Evolutionary conservation across 2,888 invertebrate species (phyloP).

Genomic region (Amphipyra tragopoginis): DNA sequence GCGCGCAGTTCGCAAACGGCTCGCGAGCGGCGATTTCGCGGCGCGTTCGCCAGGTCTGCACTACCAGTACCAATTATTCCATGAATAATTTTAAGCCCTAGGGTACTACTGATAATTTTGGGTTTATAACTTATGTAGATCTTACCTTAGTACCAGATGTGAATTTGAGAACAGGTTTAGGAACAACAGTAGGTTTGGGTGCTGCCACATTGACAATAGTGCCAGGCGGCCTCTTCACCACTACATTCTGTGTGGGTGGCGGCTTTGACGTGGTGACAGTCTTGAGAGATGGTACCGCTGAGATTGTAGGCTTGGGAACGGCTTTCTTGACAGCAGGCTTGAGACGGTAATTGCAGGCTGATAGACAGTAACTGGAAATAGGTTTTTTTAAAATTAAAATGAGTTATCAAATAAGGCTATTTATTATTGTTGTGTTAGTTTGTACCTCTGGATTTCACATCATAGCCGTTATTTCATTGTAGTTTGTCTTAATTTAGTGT

Average conservation of each 20-base stretch:
- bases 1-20: no score
- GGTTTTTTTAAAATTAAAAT: not conserved
- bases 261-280: constrained; percentile 83
- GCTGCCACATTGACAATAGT: constrained; percentile 89
- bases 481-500: no score
- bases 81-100: no score
- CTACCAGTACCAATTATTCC: no score
- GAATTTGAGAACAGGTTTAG: constrained; percentile 94
- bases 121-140: not conserved
- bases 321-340: constrained; percentile 89
- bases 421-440: no score
- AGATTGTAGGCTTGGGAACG: constrained; percentile 70
- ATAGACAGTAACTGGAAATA: constrained; percentile 93
- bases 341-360: constrained; percentile 94
- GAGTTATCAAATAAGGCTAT: not conserved
- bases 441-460: no score
- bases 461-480: no score
- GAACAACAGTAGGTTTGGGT: constrained; percentile 92
- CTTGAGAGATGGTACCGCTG: constrained; percentile 73
- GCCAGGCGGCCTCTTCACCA: constrained; percentile 82
- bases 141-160: constrained; percentile 88
- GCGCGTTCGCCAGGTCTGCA: no score
- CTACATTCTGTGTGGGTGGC: constrained; percentile 78
- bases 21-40: no score
- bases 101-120: not conserved